phyloP scores from a whole-genome alignment of 2,888 invertebrate genomes.

The Ramazzottius varieornatus region DNA sequence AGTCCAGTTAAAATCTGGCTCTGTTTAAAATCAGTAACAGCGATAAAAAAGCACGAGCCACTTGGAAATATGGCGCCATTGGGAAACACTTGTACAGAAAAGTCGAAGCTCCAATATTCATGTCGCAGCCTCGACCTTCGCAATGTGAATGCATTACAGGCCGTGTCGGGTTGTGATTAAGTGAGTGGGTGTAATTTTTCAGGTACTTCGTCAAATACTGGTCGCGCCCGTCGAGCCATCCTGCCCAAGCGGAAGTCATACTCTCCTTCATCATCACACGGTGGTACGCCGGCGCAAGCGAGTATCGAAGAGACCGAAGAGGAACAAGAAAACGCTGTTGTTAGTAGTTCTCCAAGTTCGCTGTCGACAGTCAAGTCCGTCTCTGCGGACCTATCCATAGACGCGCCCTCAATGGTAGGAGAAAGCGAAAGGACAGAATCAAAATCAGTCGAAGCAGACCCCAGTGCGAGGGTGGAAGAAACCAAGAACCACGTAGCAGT shows the following conservation, averaged over 20 bases:
- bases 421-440: background rate
- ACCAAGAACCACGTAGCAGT: conserved; percentile 1
- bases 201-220: background rate
- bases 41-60: no score
- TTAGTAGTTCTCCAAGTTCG: background rate
- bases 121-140: no score
- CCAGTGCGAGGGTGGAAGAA: background rate
- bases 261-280: conserved; percentile 6
- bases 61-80: no score
- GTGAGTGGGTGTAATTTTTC: background rate
- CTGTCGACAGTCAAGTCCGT: background rate
- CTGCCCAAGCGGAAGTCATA: conserved; percentile 11
- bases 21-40: no score
- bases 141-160: no score
- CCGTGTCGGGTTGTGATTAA: background rate
- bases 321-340: background rate
- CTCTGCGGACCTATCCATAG: background rate
- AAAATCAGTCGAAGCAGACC: background rate
- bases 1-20: no score
- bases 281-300: background rate
- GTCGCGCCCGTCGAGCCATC: background rate
- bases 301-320: conserved; percentile 4
- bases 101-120: no score
- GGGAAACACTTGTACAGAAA: no score
- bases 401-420: background rate